Conservation (phyloP, 64 coral and sea anemone species). For the Cladopsammia gracilis region DNA sequence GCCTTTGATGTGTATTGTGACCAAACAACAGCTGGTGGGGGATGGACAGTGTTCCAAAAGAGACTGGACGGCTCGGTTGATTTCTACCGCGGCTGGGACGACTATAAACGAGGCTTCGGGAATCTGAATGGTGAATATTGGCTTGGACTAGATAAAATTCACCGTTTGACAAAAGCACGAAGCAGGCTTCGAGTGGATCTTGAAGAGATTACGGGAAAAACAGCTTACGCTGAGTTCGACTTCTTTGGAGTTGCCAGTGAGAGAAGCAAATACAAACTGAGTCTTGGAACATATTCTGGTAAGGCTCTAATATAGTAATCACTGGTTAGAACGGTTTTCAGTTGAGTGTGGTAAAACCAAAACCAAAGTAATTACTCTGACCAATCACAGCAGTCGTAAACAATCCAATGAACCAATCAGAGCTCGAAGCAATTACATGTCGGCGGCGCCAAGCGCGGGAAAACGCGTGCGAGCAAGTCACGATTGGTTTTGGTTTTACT, state of each 20-base stretch:
- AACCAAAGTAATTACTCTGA: too few relatives aligned
- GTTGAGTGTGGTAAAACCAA: too few relatives aligned
- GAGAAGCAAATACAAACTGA: constrained; percentile 17
- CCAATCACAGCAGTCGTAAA: too few relatives aligned
- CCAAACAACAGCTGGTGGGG: not conserved
- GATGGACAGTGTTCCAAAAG: constrained; percentile 6
- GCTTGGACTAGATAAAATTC: constrained; percentile 31
- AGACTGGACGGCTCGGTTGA: constrained; percentile 7
- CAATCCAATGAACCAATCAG: too few relatives aligned
- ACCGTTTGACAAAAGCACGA: constrained; percentile 5
- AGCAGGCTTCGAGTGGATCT: constrained; percentile 23
- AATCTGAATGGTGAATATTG: constrained; percentile 29
- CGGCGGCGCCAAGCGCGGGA: too few relatives aligned
- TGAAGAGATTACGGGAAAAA: not conserved
- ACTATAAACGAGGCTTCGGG: constrained; percentile 40
- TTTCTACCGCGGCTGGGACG: constrained; percentile 36
- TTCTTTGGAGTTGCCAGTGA: constrained; percentile 14
- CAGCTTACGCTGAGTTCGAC: not conserved
- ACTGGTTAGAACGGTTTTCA: too few relatives aligned
- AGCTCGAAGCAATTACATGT: too few relatives aligned
- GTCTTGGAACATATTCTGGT: constrained; percentile 34
- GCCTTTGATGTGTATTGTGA: not conserved
- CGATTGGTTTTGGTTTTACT: too few relatives aligned
- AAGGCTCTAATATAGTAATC: not conserved
- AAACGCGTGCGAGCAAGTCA: too few relatives aligned